Base-by-base conservation (phyloP, 2,797 vertebrate genomes). In the Galaxias olidus region DNA sequence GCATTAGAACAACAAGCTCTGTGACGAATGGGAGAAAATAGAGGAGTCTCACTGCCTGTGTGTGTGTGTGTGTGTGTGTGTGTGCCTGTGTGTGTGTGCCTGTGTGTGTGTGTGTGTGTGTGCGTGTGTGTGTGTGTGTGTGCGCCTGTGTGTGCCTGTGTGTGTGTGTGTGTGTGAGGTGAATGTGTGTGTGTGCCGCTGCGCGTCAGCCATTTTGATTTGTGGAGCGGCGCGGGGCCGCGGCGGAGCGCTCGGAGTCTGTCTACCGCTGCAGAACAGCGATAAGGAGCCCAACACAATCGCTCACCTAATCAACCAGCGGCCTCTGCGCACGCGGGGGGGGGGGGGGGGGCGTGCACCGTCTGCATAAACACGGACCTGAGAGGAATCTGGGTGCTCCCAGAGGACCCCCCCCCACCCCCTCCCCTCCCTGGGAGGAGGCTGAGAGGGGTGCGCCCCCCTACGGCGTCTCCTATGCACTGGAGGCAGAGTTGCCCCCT, bases 1-100 rank as follows among this genome's bases (percentile, higher is more conserved):
- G 83, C 72, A 89, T 86, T 86, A 84, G 76, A 83, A 84, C 85
- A 86, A 85, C 85, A 87, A 87, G 83, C 81, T 30, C 80, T 82
- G 83, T 90, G 86, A 87, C 87, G 69, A 89, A 90, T 87, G 77
- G 72, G 66, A 87, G 84, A 87, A 90, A 89, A 89, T 89, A 83
- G 85, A 84, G 63, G 70, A 73, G 77, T 75, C 63, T 59, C 59
- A 9, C 61, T 75, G 6, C 10, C 10, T 57, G 14, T 11, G 40
- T 44, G 40, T 43, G 46, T 66, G 53, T 57, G 66, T 65, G 63
- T 59, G 59, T 59, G 59, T 63, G 64, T 53, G 66, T 64, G 60
- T 69, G 63, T 58, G 40, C 61, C 59, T 10, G 47, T 61, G 57
- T 61, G 58, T 50, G 64, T 20, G 30, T 20, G 55, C 50, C 57